Evolutionary conservation across 2,113 vertebrate species (phyloP), one percentile per base, ranked within the genome.

Genomic region (Rhinopomastus cyanomelas): DNA sequence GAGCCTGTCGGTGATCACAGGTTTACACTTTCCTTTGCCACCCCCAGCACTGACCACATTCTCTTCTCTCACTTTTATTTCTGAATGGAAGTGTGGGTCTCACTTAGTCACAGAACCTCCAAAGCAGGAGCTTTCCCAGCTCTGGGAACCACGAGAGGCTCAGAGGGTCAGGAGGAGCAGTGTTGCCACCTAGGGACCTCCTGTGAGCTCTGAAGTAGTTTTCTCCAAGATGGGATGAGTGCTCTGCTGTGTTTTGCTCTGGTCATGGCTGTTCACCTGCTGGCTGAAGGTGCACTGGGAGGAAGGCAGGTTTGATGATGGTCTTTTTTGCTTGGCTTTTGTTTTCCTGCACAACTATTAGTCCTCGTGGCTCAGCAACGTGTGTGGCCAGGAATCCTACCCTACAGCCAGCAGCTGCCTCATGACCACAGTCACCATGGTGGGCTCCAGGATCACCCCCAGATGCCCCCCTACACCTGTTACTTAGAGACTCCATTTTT

Each of bases 101-200:
- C 37, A 3, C 42, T 67, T 14, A 25, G 37, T 62, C 48, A 4
- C 49, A 26, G 26, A 30, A 56, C 7, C 32, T 51, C 57, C 76
- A 62, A 5, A 83, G 87, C 52, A n/a, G 60, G 25, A 48, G 49
- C 18, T 91, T 52, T 65, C 5, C 0, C 55, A 22, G 39, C 12
- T n/a, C 37, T 42, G 15, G 39, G 15, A 2, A 3, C 53, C 7
- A 2, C 17, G 49, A 5, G 0, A 15, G 16, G 29, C 68, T 72
- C 39, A 3, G 29, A 82, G 60, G 85, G 37, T 71, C 85, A 34
- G 80, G 69, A 93, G 76, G 81, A 94, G 88, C 90, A 90, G 82
- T 46, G 62, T 86, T 90, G 81, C 87, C 93, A 93, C 78, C 66
- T 78, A 86, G 62, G 71, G 93, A 90, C 62, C 44, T 71, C 34